A percentile compares a stretch with the other conserved stretches of the same genome.
phyloP scores from a whole-genome alignment of 2,888 invertebrate genomes.

The Pristionchus maxplancki region DNA sequence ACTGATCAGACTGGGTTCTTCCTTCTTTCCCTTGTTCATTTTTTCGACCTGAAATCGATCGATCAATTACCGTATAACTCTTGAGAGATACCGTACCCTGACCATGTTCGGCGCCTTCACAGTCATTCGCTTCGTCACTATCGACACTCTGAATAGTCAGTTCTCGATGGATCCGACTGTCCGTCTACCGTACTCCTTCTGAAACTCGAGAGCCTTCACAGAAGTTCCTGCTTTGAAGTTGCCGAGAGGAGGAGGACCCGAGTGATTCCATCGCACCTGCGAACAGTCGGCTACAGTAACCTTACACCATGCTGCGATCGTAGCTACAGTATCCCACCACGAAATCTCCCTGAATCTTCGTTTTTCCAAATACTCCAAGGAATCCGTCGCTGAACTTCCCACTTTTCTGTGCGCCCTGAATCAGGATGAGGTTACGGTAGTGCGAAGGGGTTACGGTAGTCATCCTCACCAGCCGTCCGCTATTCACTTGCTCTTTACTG shows the following conservation, averaged over 20 bases:
- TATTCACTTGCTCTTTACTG: slow-evolving; percentile 6
- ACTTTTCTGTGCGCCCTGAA: not conserved
- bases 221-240: slow-evolving; percentile 16
- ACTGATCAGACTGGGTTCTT: not conserved
- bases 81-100: not conserved
- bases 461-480: not conserved
- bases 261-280: slow-evolving; percentile 48
- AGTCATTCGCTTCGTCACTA: not conserved
- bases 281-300: slow-evolving; percentile 2
- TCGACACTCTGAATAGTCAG: not conserved
- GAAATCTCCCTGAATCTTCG: slow-evolving; percentile 1
- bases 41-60: not conserved
- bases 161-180: not conserved
- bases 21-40: slow-evolving; percentile 44
- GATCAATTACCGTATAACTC: not conserved
- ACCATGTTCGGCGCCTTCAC: slow-evolving; percentile 23
- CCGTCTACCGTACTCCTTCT: slow-evolving; percentile 26
- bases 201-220: slow-evolving; percentile 34
- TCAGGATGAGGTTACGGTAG: not conserved
- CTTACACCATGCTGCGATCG: not conserved
- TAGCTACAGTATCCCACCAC: slow-evolving; percentile 7
- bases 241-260: slow-evolving; percentile 37
- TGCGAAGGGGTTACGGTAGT: no score
- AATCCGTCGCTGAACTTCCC: not conserved
- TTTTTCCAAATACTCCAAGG: slow-evolving; percentile 8